Evolutionary conservation across 2,113 vertebrate species (phyloP).

Genomic region (Pelmatolapia mariae): DNA sequence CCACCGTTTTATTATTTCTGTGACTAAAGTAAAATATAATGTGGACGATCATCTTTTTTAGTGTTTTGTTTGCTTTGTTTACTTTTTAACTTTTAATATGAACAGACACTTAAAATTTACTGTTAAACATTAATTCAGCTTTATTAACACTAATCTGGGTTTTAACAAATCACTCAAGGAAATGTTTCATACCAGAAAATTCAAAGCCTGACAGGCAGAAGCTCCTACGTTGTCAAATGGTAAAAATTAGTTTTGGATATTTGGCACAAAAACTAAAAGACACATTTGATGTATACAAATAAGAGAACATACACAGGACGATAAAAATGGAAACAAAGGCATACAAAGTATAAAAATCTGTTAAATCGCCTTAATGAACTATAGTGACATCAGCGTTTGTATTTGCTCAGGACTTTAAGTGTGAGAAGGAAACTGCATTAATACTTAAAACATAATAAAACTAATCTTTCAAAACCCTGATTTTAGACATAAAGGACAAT

Average conservation of each 20-base stretch:
- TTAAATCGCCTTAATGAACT: rapidly evolving
- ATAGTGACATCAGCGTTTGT: neutral
- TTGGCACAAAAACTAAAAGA: rapidly evolving
- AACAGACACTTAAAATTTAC: neutral
- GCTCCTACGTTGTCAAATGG: neutral
- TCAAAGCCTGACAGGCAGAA: neutral
- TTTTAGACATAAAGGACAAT: neutral
- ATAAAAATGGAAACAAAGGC: neutral
- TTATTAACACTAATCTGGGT: rapidly evolving
- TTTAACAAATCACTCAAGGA: neutral
- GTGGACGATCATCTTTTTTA: rapidly evolving
- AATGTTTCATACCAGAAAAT: neutral
- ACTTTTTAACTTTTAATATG: neutral
- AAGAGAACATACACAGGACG: rapidly evolving
- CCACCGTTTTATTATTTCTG: neutral
- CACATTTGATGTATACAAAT: neutral
- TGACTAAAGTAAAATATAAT: neutral
- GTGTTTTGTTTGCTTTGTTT: neutral
- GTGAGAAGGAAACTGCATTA: neutral
- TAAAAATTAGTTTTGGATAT: neutral
- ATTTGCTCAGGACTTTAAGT: rapidly evolving
- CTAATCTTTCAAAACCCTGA: neutral
- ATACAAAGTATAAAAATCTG: neutral
- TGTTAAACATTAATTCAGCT: rapidly evolving
- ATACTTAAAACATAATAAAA: neutral